Evolutionary conservation across 35 echinoderm and acorn worm species (phyloP).

Genomic region (Chiridota heheva): DNA sequence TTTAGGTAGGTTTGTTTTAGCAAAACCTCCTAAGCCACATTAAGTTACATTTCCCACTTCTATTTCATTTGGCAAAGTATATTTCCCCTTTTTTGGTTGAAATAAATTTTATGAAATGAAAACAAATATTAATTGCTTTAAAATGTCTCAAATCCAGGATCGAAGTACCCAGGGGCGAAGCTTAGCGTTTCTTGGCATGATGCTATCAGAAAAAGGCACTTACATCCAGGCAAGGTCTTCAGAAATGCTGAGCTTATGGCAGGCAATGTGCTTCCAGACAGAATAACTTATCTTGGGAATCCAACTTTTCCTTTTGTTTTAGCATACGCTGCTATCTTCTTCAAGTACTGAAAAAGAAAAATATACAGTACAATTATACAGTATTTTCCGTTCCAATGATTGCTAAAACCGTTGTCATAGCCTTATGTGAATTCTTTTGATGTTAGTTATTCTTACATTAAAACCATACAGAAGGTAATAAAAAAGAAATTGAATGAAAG

Average conservation of each 20-base stretch:
- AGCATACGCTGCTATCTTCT: conserved; percentile 88
- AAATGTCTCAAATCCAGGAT: too few species aligned
- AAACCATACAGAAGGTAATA: background rate
- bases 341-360: conserved; percentile 72
- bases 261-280: conserved; percentile 94
- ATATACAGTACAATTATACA: background rate
- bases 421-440: background rate
- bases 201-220: conserved; percentile 15
- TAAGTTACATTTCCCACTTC: too few species aligned
- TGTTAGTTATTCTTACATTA: background rate
- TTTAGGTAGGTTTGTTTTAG: too few species aligned
- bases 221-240: conserved; percentile 95
- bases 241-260: conserved; percentile 80
- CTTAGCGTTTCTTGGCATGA: too few species aligned
- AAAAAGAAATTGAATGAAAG: background rate
- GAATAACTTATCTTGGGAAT: conserved; percentile 80
- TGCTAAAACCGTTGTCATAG: background rate
- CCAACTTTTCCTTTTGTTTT: conserved; percentile 85
- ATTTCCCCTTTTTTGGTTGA: too few species aligned
- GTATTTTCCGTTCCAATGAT: background rate
- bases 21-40: too few species aligned
- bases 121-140: too few species aligned
- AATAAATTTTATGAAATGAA: too few species aligned
- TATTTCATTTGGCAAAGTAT: too few species aligned
- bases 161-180: too few species aligned